Evolutionary conservation across 1,140 invertebrate species (phyloP), one percentile per base, ranked within the genome.

Genomic region (Plectrocnemia conspersa): DNA sequence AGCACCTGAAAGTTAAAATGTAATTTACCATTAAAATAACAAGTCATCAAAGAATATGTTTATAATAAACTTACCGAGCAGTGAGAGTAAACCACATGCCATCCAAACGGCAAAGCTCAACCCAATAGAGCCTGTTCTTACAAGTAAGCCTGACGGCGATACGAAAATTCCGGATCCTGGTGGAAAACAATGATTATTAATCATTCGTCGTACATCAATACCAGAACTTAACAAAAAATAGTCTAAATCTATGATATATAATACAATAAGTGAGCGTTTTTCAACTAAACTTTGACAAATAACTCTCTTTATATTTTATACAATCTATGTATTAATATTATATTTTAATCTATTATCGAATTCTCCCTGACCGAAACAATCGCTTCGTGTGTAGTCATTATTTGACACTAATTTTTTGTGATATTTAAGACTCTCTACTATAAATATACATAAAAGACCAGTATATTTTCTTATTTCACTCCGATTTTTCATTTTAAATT

Each of bases 131-230:
- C 91, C 91, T 50, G 91, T 93, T 68, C 92, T 82, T 69, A 86
- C 79, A 65, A 97, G 77, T 68, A 98, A 83, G 71, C 92, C 93
- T 72, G 92, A 92, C 64, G 94, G 93, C 71, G 93, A 96, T 70
- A 98, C 91, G 80, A 97, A 98, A 77, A 98, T 97, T 79, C 94
- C 94, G 74, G 91, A 94, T 65, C 92, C 89, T 89, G 66, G 22
- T 65, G 64, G 6, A 44, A 36, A 22, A 47, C 40, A 44, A 22
- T 18, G 6, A 29, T 47, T 19, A 15, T 45, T 18, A 47, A 24
- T 11, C 13, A 21, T n/a, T 7, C 7, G 27, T 32, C 27, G n/a
- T 32, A 9, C 27, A 9, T n/a, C 27, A 32, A n/a, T 9, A 32
- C 27, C 9, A 32, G 9, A 9, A n/a, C 29, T 32, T n/a, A 32